Base-by-base conservation (phyloP, 2,888 invertebrate species). In the Anthrax anthrax region DNA sequence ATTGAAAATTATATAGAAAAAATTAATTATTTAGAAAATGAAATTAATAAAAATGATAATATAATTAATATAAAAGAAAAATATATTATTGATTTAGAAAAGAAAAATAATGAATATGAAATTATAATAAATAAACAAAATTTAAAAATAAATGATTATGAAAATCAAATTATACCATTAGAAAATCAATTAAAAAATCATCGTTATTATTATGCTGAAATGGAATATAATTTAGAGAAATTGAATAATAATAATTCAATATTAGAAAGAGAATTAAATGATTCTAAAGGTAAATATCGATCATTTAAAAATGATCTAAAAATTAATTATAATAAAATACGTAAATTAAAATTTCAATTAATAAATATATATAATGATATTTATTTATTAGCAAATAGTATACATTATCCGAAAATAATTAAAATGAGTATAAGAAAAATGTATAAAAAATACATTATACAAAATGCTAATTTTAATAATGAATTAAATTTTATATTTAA, bases 51-150 rank as follows among this genome's bases (percentile, higher is more conserved):
- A 63, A 75, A 89, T 51, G 90, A 92, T 59, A 73, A 74, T 19
- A 83, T 84, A 1, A 88, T 92, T 49, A 82, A 83, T 56, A 84
- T 85, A 43, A 90, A 89, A 67, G 91, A 92, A 63, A 84, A 81
- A 57, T 73, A 81, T 51, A 87, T 92, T 54, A 81, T 80, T 56
- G 88, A 89, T 54, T 65, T 91, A 48, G 84, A 88, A 62, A 78
- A 81, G 53, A 86, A 82, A 60, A 91, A 87, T 60, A 81, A 83
- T 59, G 91, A 92, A 60, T 66, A 16, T 2, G 13, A 36, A 36
- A 8, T 16, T 16, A 3, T 16, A 8, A 36, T 16, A 16, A n/a
- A 36, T 16, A 4, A 6, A 8, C 36, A 8, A n/a, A 16, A 36
- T 36, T 4, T 6, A 8, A 36, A 36, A 36, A 36, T 36, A 16